phyloP scores from a whole-genome alignment of 2,797 vertebrate species.

The Otolemur crassicaudatus region DNA sequence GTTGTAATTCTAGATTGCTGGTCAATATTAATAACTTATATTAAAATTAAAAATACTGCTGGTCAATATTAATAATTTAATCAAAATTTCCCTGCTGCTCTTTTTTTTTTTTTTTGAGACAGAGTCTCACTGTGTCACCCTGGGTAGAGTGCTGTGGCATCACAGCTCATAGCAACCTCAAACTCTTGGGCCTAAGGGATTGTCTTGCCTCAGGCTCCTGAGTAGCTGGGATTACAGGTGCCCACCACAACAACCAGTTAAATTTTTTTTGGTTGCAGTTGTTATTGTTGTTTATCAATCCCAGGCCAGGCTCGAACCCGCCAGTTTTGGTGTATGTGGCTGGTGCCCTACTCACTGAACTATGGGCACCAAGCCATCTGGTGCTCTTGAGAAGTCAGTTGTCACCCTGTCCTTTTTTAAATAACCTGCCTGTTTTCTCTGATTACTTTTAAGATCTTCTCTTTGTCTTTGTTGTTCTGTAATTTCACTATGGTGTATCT shows the following conservation, averaged over 20 bases:
- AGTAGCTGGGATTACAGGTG: no score
- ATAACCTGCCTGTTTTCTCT: neutral
- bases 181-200: no score
- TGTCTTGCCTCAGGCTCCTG: no score
- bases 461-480: neutral
- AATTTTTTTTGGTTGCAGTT: no score
- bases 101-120: neutral
- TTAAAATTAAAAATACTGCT: neutral
- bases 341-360: no score
- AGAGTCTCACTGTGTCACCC: no score
- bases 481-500: neutral
- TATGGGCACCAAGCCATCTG: neutral
- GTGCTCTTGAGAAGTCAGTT: conserved; percentile 39
- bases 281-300: no score
- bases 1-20: neutral
- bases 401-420: neutral
- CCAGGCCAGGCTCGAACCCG: no score
- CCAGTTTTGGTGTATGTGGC: no score
- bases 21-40: neutral
- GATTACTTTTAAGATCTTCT: neutral
- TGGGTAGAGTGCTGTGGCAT: no score
- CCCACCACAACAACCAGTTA: no score
- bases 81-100: neutral
- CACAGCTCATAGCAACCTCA: no score
- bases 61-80: neutral